phyloP scores from a whole-genome alignment of 2,888 invertebrate genomes.

The Eupeodes luniger region DNA sequence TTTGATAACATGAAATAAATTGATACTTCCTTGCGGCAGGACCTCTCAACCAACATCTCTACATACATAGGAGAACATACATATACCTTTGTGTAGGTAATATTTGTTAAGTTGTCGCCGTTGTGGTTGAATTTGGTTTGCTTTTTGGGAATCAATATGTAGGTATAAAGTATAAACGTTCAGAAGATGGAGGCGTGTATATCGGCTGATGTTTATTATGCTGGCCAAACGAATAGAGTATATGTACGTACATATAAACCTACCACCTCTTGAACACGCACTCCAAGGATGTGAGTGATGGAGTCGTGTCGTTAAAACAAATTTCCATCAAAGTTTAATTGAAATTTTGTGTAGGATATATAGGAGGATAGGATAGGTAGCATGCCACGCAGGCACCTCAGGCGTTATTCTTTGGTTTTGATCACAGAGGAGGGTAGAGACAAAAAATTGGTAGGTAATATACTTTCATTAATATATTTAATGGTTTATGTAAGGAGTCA shows the following conservation, averaged over 20 bases:
- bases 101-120: constrained; percentile 74
- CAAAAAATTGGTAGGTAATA: background rate
- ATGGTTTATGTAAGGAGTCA: background rate
- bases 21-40: constrained; percentile 73
- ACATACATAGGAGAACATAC: background rate
- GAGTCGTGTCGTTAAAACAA: constrained; percentile 53
- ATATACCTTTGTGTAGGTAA: constrained; percentile 39
- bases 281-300: constrained; percentile 32
- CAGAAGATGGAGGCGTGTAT: constrained; percentile 35
- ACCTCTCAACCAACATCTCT: constrained; percentile 29
- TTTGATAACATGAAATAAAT: constrained; percentile 75
- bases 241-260: no score
- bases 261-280: constrained; percentile 47
- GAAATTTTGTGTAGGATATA: constrained; percentile 51
- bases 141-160: constrained; percentile 1
- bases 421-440: background rate
- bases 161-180: background rate
- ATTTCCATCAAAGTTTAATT: constrained; percentile 70
- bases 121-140: constrained; percentile 41
- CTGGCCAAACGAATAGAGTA: background rate
- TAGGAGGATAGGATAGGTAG: background rate
- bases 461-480: constrained; percentile 13
- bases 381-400: constrained; percentile 23
- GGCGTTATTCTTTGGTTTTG: constrained; percentile 23
- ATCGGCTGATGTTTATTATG: constrained; percentile 50